A percentile compares a stretch with the other conserved stretches of the same genome.
These are phyloP conservation scores for Thaleichthys pacificus DNA, from an alignment of 2,797 vertebrate genomes.

Conservation along the genomic window DNA sequence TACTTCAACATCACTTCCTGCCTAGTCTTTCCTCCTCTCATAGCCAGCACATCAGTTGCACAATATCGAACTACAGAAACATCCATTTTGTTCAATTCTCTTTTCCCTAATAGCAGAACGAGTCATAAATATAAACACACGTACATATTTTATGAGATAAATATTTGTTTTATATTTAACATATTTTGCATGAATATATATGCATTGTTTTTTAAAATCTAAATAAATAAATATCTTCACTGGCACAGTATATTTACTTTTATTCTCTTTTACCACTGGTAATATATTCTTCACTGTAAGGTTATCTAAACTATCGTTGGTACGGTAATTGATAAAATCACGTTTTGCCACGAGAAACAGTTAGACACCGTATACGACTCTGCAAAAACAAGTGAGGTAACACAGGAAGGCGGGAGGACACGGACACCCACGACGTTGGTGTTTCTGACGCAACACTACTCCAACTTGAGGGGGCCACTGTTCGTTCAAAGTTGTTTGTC, in stretches of 20 bases:
- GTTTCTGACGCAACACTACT: slow-evolving; percentile 23
- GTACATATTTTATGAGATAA: slow-evolving; percentile 36
- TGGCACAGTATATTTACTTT: slow-evolving; percentile 31
- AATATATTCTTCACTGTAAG: slow-evolving; percentile 22
- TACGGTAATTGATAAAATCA: slow-evolving; percentile 21
- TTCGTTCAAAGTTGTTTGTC: neutral
- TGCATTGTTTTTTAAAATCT: slow-evolving; percentile 24
- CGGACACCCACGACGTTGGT: slow-evolving; percentile 8
- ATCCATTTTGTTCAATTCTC: slow-evolving; percentile 16
- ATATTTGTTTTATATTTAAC: slow-evolving; percentile 19
- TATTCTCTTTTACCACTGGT: slow-evolving; percentile 7
- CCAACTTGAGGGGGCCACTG: neutral
- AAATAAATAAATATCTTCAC: slow-evolving; percentile 51
- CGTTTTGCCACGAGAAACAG: slow-evolving; percentile 28
- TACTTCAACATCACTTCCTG: neutral
- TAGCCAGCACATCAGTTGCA: neutral
- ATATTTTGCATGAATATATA: slow-evolving; percentile 23
- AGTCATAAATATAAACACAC: slow-evolving; percentile 38
- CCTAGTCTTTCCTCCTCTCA: neutral
- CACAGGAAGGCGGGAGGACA: slow-evolving; percentile 17
- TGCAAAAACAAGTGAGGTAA: slow-evolving; percentile 12
- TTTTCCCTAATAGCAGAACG: slow-evolving; percentile 19
- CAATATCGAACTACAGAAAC: slow-evolving; percentile 9
- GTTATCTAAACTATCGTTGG: slow-evolving; percentile 26
- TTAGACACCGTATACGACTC: slow-evolving; percentile 11